Evolutionary conservation across 2,113 vertebrate genomes (phyloP).

Genomic region (Malurus cyaneus): DNA sequence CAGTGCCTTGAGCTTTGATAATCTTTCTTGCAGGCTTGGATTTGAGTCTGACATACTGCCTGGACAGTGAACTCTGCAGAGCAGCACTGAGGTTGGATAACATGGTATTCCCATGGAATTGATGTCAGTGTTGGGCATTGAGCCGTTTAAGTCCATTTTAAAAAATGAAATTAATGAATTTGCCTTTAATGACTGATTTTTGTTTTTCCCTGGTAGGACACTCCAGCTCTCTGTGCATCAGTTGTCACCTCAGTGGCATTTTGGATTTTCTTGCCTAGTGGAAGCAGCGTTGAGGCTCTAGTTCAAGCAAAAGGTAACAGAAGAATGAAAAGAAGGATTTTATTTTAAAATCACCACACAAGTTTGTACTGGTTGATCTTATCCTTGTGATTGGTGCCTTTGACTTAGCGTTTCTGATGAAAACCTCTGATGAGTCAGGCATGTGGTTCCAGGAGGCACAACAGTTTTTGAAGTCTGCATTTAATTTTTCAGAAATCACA

Average conservation of each 20-base stretch:
- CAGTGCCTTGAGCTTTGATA: not conserved
- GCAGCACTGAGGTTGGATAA: not conserved
- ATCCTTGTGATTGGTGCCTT: not conserved
- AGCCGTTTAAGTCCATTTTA: not conserved
- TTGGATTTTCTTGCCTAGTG: not conserved
- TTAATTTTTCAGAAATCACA: not conserved
- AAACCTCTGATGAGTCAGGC: not conserved
- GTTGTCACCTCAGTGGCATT: not conserved
- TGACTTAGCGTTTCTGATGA: not conserved
- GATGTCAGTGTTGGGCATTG: not conserved
- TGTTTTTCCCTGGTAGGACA: not conserved
- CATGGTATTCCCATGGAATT: fast-evolving
- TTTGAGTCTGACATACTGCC: not conserved
- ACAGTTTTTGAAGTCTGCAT: not conserved
- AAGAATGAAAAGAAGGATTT: not conserved
- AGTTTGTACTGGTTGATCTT: not conserved
- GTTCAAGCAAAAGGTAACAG: not conserved
- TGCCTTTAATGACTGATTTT: not conserved
- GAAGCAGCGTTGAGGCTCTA: not conserved
- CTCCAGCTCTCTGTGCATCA: not conserved
- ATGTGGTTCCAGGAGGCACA: not conserved
- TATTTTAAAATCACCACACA: not conserved
- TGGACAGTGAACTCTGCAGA: not conserved
- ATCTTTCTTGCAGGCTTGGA: not conserved
- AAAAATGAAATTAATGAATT: not conserved